Evolutionary conservation across 2,113 vertebrate genomes (phyloP).

Genomic region (Lasiurus cinereus): DNA sequence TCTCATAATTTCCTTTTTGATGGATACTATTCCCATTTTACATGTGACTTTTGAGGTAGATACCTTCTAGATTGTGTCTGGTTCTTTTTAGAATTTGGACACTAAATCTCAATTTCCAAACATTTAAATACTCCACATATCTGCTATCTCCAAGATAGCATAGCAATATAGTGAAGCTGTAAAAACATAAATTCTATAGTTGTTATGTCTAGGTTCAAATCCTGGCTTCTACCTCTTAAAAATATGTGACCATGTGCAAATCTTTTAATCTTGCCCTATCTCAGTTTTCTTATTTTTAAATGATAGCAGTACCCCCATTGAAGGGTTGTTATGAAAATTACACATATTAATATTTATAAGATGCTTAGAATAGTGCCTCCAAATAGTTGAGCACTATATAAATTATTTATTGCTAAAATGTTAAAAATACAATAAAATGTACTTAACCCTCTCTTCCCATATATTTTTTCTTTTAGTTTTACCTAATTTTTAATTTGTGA

Average conservation of each 20-base stretch:
- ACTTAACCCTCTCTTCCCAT: not conserved
- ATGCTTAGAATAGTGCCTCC: not conserved
- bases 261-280: not conserved
- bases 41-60: not conserved
- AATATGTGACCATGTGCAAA: not conserved
- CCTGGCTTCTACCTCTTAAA: not conserved
- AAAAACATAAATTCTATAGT: not conserved
- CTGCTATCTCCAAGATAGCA: not conserved
- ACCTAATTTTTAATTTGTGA: constrained; percentile 5
- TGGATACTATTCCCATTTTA: not conserved
- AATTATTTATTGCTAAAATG: not conserved
- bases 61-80: not conserved
- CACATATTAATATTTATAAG: constrained; percentile 7
- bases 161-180: not conserved
- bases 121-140: not conserved
- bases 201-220: constrained; percentile 35
- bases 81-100: constrained; percentile 3
- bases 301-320: not conserved
- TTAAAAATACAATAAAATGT: constrained; percentile 47
- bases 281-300: constrained; percentile 11
- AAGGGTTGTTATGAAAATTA: not conserved
- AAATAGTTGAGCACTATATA: constrained; percentile 8
- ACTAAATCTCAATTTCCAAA: constrained; percentile 37
- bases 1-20: not conserved
- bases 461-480: not conserved